phyloP scores from a whole-genome alignment of 2,888 invertebrate species.

The Trimorus sp. region DNA sequence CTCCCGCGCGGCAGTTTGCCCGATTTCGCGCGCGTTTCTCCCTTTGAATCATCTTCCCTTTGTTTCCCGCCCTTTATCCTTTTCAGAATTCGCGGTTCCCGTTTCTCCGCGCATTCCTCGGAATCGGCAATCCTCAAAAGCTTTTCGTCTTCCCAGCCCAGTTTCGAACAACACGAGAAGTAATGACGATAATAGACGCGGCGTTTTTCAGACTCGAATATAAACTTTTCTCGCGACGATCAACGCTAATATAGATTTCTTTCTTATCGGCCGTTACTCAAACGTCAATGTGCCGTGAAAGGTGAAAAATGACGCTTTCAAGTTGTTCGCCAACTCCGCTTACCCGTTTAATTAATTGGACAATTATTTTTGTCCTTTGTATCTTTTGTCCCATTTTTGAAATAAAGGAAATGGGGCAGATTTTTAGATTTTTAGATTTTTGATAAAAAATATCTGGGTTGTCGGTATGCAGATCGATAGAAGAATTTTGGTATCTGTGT shows the following conservation, averaged over 20 bases:
- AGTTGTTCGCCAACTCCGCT: no score
- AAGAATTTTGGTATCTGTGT: no score
- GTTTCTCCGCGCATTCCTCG: slow-evolving; percentile 36
- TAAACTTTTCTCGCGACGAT: slow-evolving; percentile 31
- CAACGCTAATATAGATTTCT: slow-evolving; percentile 37
- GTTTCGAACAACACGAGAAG: slow-evolving; percentile 53
- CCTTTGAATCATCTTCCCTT: slow-evolving; percentile 59
- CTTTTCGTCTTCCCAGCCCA: slow-evolving; percentile 55
- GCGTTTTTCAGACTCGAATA: slow-evolving; percentile 49
- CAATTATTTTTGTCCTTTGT: no score
- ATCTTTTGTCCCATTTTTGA: no score
- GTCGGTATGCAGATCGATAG: no score
- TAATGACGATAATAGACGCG: slow-evolving; percentile 62
- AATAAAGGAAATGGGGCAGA: no score
- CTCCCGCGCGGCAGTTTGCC: slow-evolving; percentile 39
- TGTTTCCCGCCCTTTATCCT: slow-evolving; percentile 64
- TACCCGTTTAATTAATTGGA: no score
- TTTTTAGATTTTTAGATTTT: no score
- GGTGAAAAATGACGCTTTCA: neutral
- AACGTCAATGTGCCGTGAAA: neutral
- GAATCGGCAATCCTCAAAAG: slow-evolving; percentile 58
- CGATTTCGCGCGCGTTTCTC: slow-evolving; percentile 47
- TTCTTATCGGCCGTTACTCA: slow-evolving; percentile 36
- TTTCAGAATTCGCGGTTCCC: slow-evolving; percentile 27
- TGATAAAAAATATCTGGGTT: no score